These are phyloP conservation scores for Drosophila hamatofila DNA, from an alignment of 2,888 invertebrate species.

Conservation along the genomic window DNA sequence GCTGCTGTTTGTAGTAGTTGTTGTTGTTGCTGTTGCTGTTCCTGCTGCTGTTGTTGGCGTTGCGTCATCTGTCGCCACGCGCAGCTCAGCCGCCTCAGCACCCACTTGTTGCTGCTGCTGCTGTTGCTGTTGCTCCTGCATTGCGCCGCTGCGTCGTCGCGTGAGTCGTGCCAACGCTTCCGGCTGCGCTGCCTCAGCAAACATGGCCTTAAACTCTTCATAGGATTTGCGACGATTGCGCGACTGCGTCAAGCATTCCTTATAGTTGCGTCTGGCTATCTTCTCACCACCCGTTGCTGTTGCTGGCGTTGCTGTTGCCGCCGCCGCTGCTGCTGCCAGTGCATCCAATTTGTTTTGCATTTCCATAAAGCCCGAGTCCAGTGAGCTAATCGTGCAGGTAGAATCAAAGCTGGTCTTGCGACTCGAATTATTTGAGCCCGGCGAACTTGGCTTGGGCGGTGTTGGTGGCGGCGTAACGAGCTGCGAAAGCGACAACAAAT, in stretches of 20 bases:
- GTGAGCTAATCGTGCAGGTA: slow-evolving; percentile 85
- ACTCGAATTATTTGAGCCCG: slow-evolving; percentile 82
- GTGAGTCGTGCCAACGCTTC: slow-evolving; percentile 45
- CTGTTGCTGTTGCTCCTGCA: slow-evolving; percentile 68
- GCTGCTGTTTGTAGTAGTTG: slow-evolving; percentile 30
- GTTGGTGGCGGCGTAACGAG: slow-evolving; percentile 70
- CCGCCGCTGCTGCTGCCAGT: slow-evolving; percentile 54
- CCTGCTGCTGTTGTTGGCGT: slow-evolving; percentile 39
- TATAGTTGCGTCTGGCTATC: slow-evolving; percentile 83
- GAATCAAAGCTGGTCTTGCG: slow-evolving; percentile 85
- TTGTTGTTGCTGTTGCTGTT: slow-evolving; percentile 55
- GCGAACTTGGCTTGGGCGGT: slow-evolving; percentile 67
- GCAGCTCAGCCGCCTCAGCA: slow-evolving; percentile 30
- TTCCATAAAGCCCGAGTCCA: slow-evolving; percentile 86
- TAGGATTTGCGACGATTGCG: slow-evolving; percentile 85
- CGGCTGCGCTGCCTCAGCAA: slow-evolving; percentile 58
- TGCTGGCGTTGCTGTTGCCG: slow-evolving; percentile 20
- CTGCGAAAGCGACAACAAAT: slow-evolving; percentile 38
- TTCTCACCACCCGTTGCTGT: slow-evolving; percentile 70
- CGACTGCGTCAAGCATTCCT: slow-evolving; percentile 85
- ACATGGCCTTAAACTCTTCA: slow-evolving; percentile 85
- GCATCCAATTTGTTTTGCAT: slow-evolving; percentile 84
- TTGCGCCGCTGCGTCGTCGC: slow-evolving; percentile 63
- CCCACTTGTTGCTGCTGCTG: slow-evolving; percentile 68
- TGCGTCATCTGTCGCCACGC: slow-evolving; percentile 62